phyloP scores from a whole-genome alignment of 1,140 invertebrate genomes.

The Lordiphosa collinella region DNA sequence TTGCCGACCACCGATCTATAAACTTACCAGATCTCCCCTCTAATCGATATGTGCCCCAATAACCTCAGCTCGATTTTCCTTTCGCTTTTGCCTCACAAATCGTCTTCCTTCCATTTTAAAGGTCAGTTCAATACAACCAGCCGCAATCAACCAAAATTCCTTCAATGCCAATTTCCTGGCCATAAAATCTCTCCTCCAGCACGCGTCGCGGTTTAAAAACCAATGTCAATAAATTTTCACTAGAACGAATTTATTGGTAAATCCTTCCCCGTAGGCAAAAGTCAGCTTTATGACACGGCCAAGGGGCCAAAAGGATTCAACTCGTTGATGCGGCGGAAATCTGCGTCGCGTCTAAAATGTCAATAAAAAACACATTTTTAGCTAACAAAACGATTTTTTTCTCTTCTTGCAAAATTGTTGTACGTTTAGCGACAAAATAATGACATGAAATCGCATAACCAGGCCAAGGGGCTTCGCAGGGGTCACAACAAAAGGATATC shows the following conservation, averaged over 20 bases:
- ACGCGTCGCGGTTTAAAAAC: conserved; percentile 73
- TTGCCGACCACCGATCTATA: too few relatives aligned
- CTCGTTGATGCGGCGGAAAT: conserved; percentile 60
- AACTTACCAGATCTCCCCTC: too few relatives aligned
- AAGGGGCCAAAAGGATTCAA: conserved; percentile 42
- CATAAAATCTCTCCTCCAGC: conserved; percentile 53
- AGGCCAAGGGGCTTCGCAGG: conserved; percentile 21
- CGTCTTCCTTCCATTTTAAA: conserved; percentile 23
- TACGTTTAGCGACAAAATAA: conserved; percentile 73
- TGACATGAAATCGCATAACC: conserved; percentile 70
- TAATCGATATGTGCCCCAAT: neutral
- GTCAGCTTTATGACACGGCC: conserved; percentile 58
- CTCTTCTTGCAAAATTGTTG: conserved; percentile 32
- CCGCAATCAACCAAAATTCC: conserved; percentile 1
- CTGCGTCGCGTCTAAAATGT: conserved; percentile 61
- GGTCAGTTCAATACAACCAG: conserved; percentile 39
- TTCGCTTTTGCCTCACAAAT: conserved; percentile 12
- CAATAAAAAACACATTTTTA: conserved; percentile 73
- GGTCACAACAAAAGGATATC: conserved; percentile 21
- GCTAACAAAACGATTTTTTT: neutral
- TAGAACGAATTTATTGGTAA: conserved; percentile 76
- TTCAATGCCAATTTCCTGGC: conserved; percentile 57
- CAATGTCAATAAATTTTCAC: conserved; percentile 76
- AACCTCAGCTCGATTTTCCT: conserved; percentile 28
- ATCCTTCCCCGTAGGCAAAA: conserved; percentile 27